These are phyloP conservation scores for Cotesia chilonis DNA, from an alignment of 1,140 invertebrate species.

Conservation along the genomic window DNA sequence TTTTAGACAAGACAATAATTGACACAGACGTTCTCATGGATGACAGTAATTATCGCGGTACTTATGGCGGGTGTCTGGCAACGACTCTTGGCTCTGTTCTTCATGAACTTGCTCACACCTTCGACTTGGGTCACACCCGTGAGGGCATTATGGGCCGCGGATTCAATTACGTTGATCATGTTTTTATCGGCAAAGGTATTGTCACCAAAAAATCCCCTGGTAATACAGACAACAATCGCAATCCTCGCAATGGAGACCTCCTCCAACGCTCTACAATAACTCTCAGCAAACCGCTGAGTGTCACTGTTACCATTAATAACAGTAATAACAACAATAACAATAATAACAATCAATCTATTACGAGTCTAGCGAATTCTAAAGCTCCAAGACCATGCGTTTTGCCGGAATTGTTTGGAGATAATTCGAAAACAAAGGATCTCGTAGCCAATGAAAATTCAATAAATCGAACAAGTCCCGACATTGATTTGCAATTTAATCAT, in stretches of 20 bases:
- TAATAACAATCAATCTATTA: slow-evolving; percentile 1
- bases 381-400: no score
- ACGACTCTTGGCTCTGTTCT: slow-evolving; percentile 92
- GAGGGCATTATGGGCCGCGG: slow-evolving; percentile 94
- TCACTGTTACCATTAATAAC: slow-evolving; percentile 61
- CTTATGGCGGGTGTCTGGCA: slow-evolving; percentile 87
- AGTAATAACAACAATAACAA: slow-evolving; percentile 38
- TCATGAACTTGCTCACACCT: slow-evolving; percentile 94
- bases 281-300: slow-evolving; percentile 57
- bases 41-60: slow-evolving; percentile 87
- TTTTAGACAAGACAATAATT: slow-evolving; percentile 70
- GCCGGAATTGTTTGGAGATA: no score
- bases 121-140: slow-evolving; percentile 90
- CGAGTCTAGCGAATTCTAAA: no score
- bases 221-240: slow-evolving; percentile 58
- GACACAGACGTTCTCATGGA: slow-evolving; percentile 81
- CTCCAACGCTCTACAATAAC: slow-evolving; percentile 62
- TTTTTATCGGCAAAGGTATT: slow-evolving; percentile 67
- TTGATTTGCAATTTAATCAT: slow-evolving; percentile 59
- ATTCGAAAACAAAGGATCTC: no score
- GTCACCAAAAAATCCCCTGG: background rate
- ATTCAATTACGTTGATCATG: slow-evolving; percentile 87
- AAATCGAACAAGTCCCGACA: slow-evolving; percentile 60
- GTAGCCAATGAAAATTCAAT: slow-evolving; percentile 37
- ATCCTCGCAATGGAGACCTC: slow-evolving; percentile 57